Evolutionary conservation across 2,113 vertebrate species (phyloP).

Genomic region (Pteruthius melanotis): DNA sequence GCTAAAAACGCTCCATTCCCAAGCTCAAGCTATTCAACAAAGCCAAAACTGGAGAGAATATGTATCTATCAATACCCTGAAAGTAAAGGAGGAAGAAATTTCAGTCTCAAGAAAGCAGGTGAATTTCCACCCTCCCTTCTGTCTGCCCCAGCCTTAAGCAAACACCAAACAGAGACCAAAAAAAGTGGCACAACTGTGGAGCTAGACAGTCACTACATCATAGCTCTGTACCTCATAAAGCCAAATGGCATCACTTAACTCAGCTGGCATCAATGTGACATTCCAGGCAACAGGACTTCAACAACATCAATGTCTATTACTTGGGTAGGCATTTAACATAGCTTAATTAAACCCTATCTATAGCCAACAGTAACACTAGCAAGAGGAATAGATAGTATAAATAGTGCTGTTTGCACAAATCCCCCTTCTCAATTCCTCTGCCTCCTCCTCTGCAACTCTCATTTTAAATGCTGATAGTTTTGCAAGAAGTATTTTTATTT

Average conservation of each 20-base stretch:
- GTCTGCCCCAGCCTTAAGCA: neutral
- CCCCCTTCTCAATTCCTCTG: constrained; percentile 36
- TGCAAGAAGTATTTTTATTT: constrained; percentile 32
- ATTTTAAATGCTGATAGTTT: constrained; percentile 19
- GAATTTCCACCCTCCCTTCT: neutral
- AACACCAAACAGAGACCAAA: neutral
- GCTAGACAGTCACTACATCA: neutral
- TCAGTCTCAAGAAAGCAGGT: neutral
- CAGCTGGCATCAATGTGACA: constrained; percentile 47
- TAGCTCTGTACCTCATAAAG: neutral
- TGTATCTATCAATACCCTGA: neutral
- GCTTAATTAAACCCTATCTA: constrained; percentile 70
- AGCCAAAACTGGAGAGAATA: neutral
- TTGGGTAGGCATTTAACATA: constrained; percentile 27
- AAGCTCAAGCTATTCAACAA: neutral
- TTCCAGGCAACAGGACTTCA: constrained; percentile 45
- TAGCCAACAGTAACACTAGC: constrained; percentile 63
- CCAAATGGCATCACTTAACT: constrained; percentile 45
- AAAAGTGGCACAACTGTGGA: neutral
- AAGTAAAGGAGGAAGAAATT: neutral
- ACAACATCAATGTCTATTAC: constrained; percentile 33
- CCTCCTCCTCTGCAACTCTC: constrained; percentile 15
- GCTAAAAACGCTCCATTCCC: neutral
- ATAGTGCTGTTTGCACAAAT: constrained; percentile 34
- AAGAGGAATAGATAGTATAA: constrained; percentile 43